These are phyloP conservation scores for Pteria penguin DNA, from an alignment of 2,888 invertebrate genomes.

Conservation along the genomic window DNA sequence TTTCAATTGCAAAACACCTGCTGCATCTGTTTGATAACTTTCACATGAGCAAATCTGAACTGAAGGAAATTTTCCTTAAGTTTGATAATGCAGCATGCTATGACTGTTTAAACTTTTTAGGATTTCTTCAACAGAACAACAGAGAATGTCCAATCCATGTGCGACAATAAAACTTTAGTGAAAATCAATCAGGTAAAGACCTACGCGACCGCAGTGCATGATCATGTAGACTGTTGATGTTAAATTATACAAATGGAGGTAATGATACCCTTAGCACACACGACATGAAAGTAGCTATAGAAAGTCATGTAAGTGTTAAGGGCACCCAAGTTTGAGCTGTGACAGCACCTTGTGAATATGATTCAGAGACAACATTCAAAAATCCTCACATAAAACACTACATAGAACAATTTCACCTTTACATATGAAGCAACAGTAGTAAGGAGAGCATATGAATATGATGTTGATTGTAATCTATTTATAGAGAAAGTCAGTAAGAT, in stretches of 20 bases:
- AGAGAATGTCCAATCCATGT: neutral
- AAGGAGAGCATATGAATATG: slow-evolving; percentile 7
- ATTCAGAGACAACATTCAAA: slow-evolving; percentile 5
- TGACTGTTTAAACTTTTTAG: slow-evolving; percentile 3
- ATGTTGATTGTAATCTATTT: neutral
- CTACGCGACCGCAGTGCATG: slow-evolving; percentile 16
- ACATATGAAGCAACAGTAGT: neutral
- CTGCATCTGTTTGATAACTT: slow-evolving; percentile 8
- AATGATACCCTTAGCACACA: neutral
- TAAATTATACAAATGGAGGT: slow-evolving; percentile 17
- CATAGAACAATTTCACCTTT: slow-evolving; percentile 7
- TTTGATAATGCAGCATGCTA: slow-evolving; percentile 27
- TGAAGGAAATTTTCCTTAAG: slow-evolving; percentile 11
- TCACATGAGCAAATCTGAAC: neutral
- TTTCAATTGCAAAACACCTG: slow-evolving; percentile 10
- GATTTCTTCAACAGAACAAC: slow-evolving; percentile 16
- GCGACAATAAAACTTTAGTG: slow-evolving; percentile 18
- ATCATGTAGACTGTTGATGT: slow-evolving; percentile 3
- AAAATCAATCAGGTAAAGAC: slow-evolving; percentile 21
- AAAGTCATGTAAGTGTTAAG: slow-evolving; percentile 15
- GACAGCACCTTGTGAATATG: neutral
- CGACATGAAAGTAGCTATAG: slow-evolving; percentile 23
- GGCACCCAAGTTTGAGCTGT: slow-evolving; percentile 10
- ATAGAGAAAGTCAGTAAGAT: neutral
- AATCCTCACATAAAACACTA: slow-evolving; percentile 7